Evolutionary conservation across 2,888 invertebrate species (phyloP).

Genomic region (Charanyca ferruginea): DNA sequence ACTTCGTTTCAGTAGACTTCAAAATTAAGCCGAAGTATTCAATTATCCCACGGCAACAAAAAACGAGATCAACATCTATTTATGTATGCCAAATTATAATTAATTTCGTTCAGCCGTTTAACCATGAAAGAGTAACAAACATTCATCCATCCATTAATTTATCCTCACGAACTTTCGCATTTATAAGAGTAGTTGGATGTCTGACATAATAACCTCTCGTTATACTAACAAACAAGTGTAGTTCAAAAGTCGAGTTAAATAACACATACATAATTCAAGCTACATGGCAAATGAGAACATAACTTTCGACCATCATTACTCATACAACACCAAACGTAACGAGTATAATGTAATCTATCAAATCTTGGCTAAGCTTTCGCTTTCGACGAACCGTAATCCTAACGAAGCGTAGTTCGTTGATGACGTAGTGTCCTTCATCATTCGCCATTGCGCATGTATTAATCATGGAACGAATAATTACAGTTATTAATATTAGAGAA

Average conservation of each 20-base stretch:
- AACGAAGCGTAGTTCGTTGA: conserved; percentile 22
- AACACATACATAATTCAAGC: conserved; percentile 34
- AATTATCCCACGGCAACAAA: too few relatives aligned
- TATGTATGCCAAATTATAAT: too few relatives aligned
- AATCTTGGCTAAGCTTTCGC: conserved; percentile 62
- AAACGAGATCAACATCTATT: too few relatives aligned
- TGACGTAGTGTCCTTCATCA: conserved; percentile 27
- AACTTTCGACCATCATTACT: conserved; percentile 50
- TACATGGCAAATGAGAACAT: conserved; percentile 31
- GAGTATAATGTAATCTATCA: conserved; percentile 58
- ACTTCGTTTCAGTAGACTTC: too few relatives aligned
- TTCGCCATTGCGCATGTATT: conserved; percentile 8
- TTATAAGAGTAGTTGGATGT: background rate
- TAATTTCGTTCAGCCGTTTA: too few relatives aligned
- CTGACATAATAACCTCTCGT: conserved; percentile 18
- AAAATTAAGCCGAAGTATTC: too few relatives aligned
- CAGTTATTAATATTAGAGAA: conserved; percentile 13
- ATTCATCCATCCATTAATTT: too few relatives aligned
- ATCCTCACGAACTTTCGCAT: too few relatives aligned
- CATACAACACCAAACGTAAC: conserved; percentile 50
- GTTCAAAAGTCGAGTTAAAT: conserved; percentile 43
- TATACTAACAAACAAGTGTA: conserved; percentile 26
- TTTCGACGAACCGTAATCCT: conserved; percentile 48
- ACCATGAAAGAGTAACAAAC: too few relatives aligned
- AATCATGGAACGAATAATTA: conserved; percentile 21